Percentiles rank a stretch among this genome's conserved stretches.
Evolutionary conservation across 2,113 vertebrate species (phyloP).

Genomic region (Malurus cyaneus): DNA sequence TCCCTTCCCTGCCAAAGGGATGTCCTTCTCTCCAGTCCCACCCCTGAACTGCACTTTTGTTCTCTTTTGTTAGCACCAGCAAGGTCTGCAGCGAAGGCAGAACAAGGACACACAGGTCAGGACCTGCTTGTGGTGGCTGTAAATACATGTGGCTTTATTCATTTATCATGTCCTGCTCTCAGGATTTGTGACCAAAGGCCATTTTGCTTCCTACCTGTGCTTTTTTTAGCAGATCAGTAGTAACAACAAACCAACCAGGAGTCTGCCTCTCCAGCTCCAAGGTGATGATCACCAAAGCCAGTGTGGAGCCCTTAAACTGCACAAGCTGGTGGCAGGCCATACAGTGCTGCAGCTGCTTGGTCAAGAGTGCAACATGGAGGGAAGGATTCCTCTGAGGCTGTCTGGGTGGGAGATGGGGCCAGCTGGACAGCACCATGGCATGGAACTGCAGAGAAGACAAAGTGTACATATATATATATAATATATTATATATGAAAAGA

Average conservation of each 20-base stretch:
- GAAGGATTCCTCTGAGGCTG: slow-evolving; percentile 89
- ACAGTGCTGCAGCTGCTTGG: slow-evolving; percentile 95
- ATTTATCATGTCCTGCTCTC: not conserved
- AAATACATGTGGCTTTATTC: not conserved
- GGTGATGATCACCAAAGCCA: slow-evolving; percentile 97
- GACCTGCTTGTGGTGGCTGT: not conserved
- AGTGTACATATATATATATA: slow-evolving; percentile 13
- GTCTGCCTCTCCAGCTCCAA: slow-evolving; percentile 90
- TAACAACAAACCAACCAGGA: slow-evolving; percentile 84
- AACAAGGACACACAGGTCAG: not conserved
- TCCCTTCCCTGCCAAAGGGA: not conserved
- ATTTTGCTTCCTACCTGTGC: slow-evolving; percentile 82
- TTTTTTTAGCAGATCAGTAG: slow-evolving; percentile 91
- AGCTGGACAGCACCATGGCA: slow-evolving; percentile 77
- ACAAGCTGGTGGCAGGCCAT: slow-evolving; percentile 98
- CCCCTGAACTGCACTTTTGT: not conserved
- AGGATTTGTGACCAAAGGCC: not conserved
- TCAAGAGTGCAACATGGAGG: slow-evolving; percentile 90
- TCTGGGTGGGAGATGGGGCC: slow-evolving; percentile 77
- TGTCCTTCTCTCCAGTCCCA: not conserved
- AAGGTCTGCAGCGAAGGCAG: not conserved
- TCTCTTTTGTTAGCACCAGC: not conserved
- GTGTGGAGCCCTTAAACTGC: slow-evolving; percentile 96
- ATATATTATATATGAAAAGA: slow-evolving; percentile 28
- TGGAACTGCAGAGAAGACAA: slow-evolving; percentile 81